phyloP scores from a whole-genome alignment of 2,797 vertebrate genomes.

The Gymnothorax reevesii region DNA sequence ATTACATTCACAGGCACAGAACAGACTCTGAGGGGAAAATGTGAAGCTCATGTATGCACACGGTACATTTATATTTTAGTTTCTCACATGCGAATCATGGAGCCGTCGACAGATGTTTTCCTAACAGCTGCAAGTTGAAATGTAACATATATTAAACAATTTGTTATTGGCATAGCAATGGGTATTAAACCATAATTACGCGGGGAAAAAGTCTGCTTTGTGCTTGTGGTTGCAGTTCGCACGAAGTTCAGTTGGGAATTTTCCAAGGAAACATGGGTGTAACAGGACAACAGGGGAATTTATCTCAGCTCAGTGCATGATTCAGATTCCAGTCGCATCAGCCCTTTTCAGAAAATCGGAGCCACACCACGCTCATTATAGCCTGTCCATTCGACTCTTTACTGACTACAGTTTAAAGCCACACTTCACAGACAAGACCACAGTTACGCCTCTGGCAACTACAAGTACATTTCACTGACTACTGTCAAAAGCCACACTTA shows the following conservation, averaged over 20 bases:
- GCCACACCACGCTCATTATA: slow-evolving; percentile 14
- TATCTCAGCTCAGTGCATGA: slow-evolving; percentile 14
- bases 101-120: not conserved
- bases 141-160: not conserved
- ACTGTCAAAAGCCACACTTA: too few relatives aligned
- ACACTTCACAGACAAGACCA: too few relatives aligned
- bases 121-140: not conserved
- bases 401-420: not conserved
- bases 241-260: slow-evolving; percentile 58
- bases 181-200: slow-evolving; percentile 62
- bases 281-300: slow-evolving; percentile 7
- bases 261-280: slow-evolving; percentile 46
- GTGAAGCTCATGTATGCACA: not conserved
- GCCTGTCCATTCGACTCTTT: slow-evolving; percentile 18
- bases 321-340: not conserved
- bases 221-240: slow-evolving; percentile 63
- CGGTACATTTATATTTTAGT: not conserved
- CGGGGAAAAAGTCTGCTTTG: slow-evolving; percentile 66
- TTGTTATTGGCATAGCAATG: not conserved
- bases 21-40: not conserved
- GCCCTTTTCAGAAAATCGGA: slow-evolving; percentile 12
- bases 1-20: not conserved
- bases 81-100: not conserved
- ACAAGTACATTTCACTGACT: too few relatives aligned
- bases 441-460: too few relatives aligned